phyloP scores from a whole-genome alignment of 2,888 invertebrate species.

The Sympetrum striolatum region DNA sequence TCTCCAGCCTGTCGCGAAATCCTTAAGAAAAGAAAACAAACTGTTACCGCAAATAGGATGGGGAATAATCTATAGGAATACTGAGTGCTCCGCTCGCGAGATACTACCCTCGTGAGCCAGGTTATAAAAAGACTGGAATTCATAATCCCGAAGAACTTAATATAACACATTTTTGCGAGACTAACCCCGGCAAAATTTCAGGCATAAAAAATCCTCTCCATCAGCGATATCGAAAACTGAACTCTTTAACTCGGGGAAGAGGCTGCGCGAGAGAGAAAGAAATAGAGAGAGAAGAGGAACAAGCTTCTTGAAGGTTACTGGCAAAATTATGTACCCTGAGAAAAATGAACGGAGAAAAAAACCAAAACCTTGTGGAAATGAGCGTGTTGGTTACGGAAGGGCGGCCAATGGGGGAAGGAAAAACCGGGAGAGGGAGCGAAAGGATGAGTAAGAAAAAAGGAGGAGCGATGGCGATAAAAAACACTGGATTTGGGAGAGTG shows the following conservation, averaged over 20 bases:
- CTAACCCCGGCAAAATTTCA: neutral
- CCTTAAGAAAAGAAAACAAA: neutral
- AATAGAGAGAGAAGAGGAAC: neutral
- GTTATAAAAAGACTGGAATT: neutral
- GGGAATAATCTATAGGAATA: neutral
- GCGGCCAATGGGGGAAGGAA: neutral
- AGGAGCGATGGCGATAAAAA: neutral
- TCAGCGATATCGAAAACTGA: neutral
- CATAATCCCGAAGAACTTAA: neutral
- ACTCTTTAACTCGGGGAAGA: neutral
- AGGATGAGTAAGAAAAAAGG: neutral
- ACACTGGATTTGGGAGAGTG: neutral
- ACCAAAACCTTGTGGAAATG: neutral
- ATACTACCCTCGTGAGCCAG: neutral
- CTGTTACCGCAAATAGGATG: neutral
- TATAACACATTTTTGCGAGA: neutral
- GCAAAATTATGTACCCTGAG: neutral
- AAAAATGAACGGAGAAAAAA: neutral
- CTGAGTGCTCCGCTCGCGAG: neutral
- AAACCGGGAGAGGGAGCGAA: neutral
- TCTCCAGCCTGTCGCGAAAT: neutral
- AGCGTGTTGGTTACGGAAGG: neutral
- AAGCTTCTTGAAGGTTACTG: neutral
- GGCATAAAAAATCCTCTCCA: neutral
- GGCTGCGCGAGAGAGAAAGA: neutral